Evolutionary conservation across 1,140 invertebrate genomes (phyloP).

Genomic region (Neodiprion pinetum): DNA sequence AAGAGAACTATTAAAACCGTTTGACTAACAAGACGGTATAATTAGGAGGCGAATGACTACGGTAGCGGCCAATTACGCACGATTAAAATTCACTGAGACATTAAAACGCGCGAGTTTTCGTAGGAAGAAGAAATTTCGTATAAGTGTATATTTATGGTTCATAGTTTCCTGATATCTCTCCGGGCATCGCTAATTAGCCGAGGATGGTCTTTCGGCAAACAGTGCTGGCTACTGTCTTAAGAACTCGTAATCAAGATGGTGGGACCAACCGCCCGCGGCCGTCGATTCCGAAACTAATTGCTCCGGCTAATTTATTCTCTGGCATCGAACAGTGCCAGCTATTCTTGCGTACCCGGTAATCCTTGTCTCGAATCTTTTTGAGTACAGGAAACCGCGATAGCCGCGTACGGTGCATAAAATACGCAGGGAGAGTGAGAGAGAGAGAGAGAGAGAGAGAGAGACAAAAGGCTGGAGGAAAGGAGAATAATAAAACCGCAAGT

Average conservation of each 20-base stretch:
- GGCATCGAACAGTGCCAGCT: slow-evolving; percentile 56
- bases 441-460: neutral
- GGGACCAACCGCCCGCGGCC: slow-evolving; percentile 58
- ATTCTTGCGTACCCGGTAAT: slow-evolving; percentile 51
- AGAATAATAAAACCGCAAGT: neutral
- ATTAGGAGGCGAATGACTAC: neutral
- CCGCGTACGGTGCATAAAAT: neutral
- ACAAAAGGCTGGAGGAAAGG: neutral
- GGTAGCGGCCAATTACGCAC: slow-evolving; percentile 1
- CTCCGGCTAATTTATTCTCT: slow-evolving; percentile 61
- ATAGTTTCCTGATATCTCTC: slow-evolving; percentile 57
- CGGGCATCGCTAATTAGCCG: slow-evolving; percentile 63
- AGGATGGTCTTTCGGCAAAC: slow-evolving; percentile 59
- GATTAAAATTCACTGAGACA: slow-evolving; percentile 1
- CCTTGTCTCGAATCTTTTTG: slow-evolving; percentile 39
- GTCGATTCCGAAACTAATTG: slow-evolving; percentile 62
- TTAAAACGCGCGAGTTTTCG: neutral
- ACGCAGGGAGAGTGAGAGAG: neutral
- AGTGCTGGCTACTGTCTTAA: slow-evolving; percentile 60
- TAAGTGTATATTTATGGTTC: slow-evolving; percentile 54
- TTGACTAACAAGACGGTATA: neutral
- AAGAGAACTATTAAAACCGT: neutral
- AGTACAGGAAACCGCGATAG: slow-evolving; percentile 7
- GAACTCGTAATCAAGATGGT: slow-evolving; percentile 59
- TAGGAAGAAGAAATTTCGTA: neutral